These are phyloP conservation scores for Gymnosoma rotundatum DNA, from an alignment of 2,888 invertebrate genomes.

Conservation along the genomic window DNA sequence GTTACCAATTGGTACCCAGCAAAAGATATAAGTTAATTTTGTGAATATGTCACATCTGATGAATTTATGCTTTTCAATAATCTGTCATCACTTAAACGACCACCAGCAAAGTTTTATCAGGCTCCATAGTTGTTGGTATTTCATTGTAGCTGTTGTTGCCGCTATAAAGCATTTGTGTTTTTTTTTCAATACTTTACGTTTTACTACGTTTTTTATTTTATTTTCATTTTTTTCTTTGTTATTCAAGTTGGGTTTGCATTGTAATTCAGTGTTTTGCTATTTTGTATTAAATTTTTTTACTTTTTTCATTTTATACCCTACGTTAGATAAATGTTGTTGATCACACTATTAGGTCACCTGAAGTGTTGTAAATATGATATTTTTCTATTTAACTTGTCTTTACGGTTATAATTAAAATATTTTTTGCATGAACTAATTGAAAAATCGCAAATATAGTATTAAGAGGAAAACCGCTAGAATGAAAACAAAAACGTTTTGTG, in stretches of 20 bases:
- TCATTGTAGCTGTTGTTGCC: constrained; percentile 29
- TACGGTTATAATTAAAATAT: too few relatives aligned
- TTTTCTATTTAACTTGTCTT: too few relatives aligned
- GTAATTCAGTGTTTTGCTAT: constrained; percentile 39
- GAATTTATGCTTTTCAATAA: not conserved
- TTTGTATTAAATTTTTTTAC: constrained; percentile 33
- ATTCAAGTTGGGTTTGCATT: constrained; percentile 42
- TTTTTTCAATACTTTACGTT: not conserved
- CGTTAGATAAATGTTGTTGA: not conserved
- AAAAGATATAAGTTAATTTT: not conserved
- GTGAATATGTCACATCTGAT: not conserved
- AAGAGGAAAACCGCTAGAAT: too few relatives aligned
- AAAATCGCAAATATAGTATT: too few relatives aligned
- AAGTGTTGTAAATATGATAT: too few relatives aligned
- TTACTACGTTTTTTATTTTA: not conserved
- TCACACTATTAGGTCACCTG: too few relatives aligned
- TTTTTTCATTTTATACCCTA: not conserved
- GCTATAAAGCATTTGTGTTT: constrained; percentile 21
- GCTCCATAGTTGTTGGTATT: constrained; percentile 34
- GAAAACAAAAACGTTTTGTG: too few relatives aligned
- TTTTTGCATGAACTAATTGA: too few relatives aligned
- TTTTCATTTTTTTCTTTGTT: not conserved
- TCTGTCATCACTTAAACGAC: constrained; percentile 56
- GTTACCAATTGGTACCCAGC: not conserved
- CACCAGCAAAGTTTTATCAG: constrained; percentile 52